Base-by-base conservation (phyloP, 2,113 vertebrate species). In the Zonotrichia leucophrys region DNA sequence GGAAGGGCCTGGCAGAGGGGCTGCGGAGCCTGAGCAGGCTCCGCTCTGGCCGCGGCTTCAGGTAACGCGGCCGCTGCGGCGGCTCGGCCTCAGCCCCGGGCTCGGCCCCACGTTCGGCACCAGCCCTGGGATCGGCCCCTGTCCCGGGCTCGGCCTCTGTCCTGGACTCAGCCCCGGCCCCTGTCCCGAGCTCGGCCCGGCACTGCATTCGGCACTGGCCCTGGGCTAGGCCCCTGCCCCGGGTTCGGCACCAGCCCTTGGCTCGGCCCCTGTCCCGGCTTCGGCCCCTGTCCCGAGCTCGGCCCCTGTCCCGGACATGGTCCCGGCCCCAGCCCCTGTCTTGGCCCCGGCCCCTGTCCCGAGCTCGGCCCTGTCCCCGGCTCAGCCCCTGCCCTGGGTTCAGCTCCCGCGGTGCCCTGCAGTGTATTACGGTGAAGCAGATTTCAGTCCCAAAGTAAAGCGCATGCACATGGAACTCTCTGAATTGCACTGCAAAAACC, bases 21-120 rank as follows among this genome's bases (percentile, higher is more conserved):
- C 58, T n/a, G 53, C 1, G 1, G 42, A 4, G 20, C 7, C 11
- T 2, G 2, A 52, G 66, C 22, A 2, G 53, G n/a, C 42, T 10
- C 4, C 0, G 4, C 31, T 49, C 59, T 0, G 7, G 24, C 58
- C 1, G 13, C 4, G 2, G n/a, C 35, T 44, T 21, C 70, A 7
- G 52, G 10, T 50, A 87, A 46, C 21, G 1, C 35, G 3, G 12
- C 18, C 1, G 17, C 1, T 1, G 9, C 1, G 2, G 23, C 12
- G 28, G 19, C 33, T 27, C 52, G 8, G 23, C 39, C 9, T 41
- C 41, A 41, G 12, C 41, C 41, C 41, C 39, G 39, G 39, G 39
- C 12, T 41, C 13, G 41, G 41, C 13, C 12, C 4, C 19, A 19
- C 19, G 19, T 21, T 46, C 44, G 44, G 46, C 63, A 10, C 28